These are phyloP conservation scores for Temnothorax ravouxi DNA, from an alignment of 2,888 invertebrate genomes.

Conservation along the genomic window DNA sequence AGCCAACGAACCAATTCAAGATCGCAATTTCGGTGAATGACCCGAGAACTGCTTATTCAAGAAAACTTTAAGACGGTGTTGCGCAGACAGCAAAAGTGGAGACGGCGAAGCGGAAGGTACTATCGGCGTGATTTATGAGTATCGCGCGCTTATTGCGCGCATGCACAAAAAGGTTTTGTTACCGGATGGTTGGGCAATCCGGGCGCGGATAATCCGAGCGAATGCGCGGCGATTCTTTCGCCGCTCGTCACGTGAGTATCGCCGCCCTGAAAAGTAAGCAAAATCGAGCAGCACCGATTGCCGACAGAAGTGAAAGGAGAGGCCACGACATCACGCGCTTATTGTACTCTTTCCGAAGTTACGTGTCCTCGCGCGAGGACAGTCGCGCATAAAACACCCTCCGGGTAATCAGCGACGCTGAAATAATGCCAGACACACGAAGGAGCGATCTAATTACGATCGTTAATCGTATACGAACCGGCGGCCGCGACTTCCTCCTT, in stretches of 20 bases:
- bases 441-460: constrained; percentile 49
- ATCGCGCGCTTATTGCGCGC: constrained; percentile 5
- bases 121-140: constrained; percentile 44
- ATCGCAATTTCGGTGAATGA: constrained; percentile 44
- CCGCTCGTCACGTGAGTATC: constrained; percentile 27
- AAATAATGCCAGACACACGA: constrained; percentile 32
- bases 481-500: constrained; percentile 77
- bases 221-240: constrained; percentile 45
- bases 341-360: constrained; percentile 30
- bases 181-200: constrained; percentile 50
- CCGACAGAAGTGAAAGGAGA: constrained; percentile 49
- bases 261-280: constrained; percentile 33
- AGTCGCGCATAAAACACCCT: constrained; percentile 35
- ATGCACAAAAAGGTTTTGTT: constrained; percentile 33
- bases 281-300: not conserved
- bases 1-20: constrained; percentile 13
- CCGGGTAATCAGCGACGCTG: constrained; percentile 16
- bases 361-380: constrained; percentile 30
- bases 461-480: constrained; percentile 63
- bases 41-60: constrained; percentile 18
- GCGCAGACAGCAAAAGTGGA: constrained; percentile 12
- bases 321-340: not conserved
- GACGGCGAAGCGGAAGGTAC: not conserved
- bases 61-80: not conserved
- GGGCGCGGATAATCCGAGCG: constrained; percentile 13